A percentile compares a stretch with the other conserved stretches of the same genome.
Evolutionary conservation across 2,888 invertebrate species (phyloP).

Genomic region (Eristalis arbustorum): DNA sequence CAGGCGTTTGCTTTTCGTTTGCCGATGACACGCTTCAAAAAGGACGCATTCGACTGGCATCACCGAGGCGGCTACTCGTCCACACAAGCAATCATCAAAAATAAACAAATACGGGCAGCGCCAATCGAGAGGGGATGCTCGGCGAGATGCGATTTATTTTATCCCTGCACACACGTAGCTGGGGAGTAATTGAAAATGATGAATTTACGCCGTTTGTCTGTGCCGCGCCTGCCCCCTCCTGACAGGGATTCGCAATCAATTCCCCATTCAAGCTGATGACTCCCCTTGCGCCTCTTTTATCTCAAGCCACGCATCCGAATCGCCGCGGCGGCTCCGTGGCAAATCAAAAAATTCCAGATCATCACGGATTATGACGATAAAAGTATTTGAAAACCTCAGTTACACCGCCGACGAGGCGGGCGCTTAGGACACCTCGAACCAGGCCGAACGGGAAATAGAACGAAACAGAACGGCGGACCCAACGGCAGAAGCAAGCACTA

Average conservation of each 20-base stretch:
- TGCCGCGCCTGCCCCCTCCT: too few relatives aligned
- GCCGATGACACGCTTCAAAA: background rate
- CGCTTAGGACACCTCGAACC: conserved; percentile 16
- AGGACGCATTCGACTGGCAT: conserved; percentile 5
- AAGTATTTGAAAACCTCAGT: conserved; percentile 18
- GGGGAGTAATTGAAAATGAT: conserved; percentile 35
- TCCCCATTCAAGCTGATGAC: conserved; percentile 24
- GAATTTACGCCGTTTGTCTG: background rate
- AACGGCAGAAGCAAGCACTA: background rate
- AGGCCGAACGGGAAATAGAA: background rate
- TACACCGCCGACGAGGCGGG: background rate
- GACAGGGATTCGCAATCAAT: conserved; percentile 25
- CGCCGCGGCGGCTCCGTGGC: background rate
- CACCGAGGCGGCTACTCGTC: conserved; percentile 14
- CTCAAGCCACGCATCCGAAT: background rate
- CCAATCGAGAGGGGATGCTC: conserved; percentile 1
- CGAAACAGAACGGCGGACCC: background rate
- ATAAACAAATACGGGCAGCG: conserved; percentile 25
- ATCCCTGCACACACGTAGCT: background rate
- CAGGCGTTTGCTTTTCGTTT: conserved; percentile 5
- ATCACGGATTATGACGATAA: conserved; percentile 31
- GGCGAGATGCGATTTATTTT: conserved; percentile 20
- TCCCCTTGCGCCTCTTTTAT: background rate
- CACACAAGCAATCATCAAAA: conserved; percentile 44
- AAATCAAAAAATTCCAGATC: conserved; percentile 44